Base-by-base conservation (phyloP, 2,888 invertebrate genomes). In the Zonitis immaculata region DNA sequence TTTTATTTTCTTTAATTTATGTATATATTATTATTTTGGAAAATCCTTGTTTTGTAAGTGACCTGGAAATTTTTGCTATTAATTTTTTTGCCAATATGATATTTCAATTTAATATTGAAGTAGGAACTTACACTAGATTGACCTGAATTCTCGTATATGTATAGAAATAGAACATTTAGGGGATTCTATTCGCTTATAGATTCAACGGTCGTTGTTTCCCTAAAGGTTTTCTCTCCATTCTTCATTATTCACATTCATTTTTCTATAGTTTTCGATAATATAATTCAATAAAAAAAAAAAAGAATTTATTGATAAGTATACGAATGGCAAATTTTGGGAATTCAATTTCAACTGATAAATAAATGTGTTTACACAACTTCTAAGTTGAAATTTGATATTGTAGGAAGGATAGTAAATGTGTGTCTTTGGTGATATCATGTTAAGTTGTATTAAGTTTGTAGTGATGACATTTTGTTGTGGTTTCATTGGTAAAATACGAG, bases 131-230 rank as follows among this genome's bases (percentile, higher is more conserved):
- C 50, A 59, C 50, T 49, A 52, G 48, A 55, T 49, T 57, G 61
- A 61, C 54, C 57, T 56, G 52, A 52, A 59, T 59, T 61, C 59
- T 27, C 7, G 14, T 59, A 48, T 56, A 56, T 57, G n/a, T n/a
- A n/a, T n/a, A n/a, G n/a, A n/a, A n/a, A n/a, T n/a, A 57, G 59
- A 56, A 57, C 59, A 50, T 57, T 58, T 57, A 57, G 52, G 49
- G 51, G 51, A 61, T 56, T 53, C 54, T 55, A 22, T 50, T 52
- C 58, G 57, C 56, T 60, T 61, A 58, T 61, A 57, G 55, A 61
- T 61, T 61, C 58, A 57, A 51, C 47, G 57, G 58, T 57, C 51
- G 61, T 56, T 54, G 56, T 61, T 59, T 61, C 58, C 57, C 61
- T 51, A 42, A 54, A 54, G 61, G 44, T 51, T 57, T 52, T 57